phyloP scores from a whole-genome alignment of 2,888 invertebrate genomes.

The Frankliniella fusca region DNA sequence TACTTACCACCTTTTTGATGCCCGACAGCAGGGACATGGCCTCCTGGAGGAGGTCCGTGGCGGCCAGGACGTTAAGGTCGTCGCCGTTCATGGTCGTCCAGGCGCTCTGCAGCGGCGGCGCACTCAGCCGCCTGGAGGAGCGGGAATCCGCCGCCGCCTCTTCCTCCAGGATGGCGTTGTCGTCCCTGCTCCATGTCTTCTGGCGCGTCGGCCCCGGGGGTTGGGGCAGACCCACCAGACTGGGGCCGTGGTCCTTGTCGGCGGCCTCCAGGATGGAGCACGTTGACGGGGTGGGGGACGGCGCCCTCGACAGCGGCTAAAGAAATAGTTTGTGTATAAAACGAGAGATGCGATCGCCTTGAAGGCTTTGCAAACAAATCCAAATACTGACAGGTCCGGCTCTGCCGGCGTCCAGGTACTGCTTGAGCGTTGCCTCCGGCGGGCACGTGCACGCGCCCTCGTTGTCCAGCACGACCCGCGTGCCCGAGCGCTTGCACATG shows the following conservation, averaged over 20 bases:
- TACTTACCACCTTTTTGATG: neutral
- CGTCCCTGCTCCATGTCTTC: neutral
- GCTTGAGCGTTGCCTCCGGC: neutral
- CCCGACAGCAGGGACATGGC: neutral
- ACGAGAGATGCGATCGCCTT: too few relatives aligned
- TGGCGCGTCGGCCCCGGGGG: neutral
- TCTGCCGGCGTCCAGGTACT: neutral
- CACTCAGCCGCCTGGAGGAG: neutral
- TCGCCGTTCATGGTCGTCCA: neutral
- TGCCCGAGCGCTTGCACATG: slow-evolving; percentile 13
- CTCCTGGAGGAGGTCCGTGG: slow-evolving; percentile 1
- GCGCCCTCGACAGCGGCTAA: neutral
- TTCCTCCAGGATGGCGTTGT: neutral
- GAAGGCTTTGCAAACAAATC: too few relatives aligned
- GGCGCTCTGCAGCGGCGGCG: neutral
- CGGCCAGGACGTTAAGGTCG: neutral
- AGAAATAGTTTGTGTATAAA: neutral
- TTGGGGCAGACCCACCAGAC: neutral
- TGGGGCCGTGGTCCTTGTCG: neutral
- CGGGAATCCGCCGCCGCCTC: neutral
- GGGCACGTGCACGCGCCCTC: neutral
- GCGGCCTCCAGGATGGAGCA: neutral
- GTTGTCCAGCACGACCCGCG: neutral
- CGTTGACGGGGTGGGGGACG: neutral
- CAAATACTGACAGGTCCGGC: neutral